A percentile compares a stretch with the other conserved stretches of the same genome.
phyloP scores from a whole-genome alignment of 2,888 invertebrate species.

The Dioctria rufipes region DNA sequence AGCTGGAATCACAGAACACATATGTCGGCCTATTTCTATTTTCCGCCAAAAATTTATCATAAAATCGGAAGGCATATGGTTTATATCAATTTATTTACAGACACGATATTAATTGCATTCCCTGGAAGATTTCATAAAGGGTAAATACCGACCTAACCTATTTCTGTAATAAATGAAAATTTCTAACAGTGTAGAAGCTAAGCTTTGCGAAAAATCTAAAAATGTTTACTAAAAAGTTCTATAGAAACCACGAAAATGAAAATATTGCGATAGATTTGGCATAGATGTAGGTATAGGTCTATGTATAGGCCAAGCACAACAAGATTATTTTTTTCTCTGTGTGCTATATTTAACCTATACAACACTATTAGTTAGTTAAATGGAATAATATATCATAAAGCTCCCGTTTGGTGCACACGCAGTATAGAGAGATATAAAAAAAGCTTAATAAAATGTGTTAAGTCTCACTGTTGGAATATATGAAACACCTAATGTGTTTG shows the following conservation, averaged over 20 bases:
- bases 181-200: neutral
- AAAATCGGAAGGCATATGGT: neutral
- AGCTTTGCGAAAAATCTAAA: slow-evolving; percentile 16
- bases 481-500: neutral
- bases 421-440: no score
- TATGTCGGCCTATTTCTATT: neutral
- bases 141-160: no score
- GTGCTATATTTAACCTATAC: no score
- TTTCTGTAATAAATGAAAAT: no score
- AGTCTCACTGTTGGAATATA: neutral
- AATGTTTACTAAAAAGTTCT: slow-evolving; percentile 3
- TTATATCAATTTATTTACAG: neutral
- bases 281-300: neutral
- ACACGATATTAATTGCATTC: no score
- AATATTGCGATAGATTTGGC: slow-evolving; percentile 6
- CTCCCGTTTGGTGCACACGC: no score
- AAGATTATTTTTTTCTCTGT: no score
- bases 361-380: no score
- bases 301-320: neutral
- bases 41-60: neutral
- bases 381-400: no score
- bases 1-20: neutral
- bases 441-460: neutral
- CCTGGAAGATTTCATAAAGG: no score
- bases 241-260: neutral